These are phyloP conservation scores for Limnodromus scolopaceus DNA, from an alignment of 2,797 vertebrate species.

Conservation along the genomic window DNA sequence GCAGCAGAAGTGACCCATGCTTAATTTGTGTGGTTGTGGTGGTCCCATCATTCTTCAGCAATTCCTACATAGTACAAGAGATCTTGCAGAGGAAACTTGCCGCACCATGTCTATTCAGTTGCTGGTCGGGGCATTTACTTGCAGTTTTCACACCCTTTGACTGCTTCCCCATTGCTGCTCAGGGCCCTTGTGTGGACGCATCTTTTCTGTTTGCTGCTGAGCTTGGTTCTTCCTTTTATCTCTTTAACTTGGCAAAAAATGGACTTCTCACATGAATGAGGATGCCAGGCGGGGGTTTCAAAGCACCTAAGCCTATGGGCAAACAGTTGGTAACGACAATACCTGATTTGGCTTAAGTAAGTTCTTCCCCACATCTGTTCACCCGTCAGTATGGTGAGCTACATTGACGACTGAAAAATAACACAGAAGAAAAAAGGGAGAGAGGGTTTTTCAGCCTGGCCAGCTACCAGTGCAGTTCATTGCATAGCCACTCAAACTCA, in stretches of 20 bases:
- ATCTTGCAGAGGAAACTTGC: neutral
- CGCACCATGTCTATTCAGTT: neutral
- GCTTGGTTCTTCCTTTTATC: neutral
- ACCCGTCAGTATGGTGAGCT: neutral
- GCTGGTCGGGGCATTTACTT: neutral
- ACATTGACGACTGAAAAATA: neutral
- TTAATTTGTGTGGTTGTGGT: neutral
- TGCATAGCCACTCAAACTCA: neutral
- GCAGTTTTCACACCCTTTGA: neutral
- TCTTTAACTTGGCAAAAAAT: neutral
- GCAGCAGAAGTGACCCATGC: neutral
- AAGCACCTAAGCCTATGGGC: neutral
- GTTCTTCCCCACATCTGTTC: neutral
- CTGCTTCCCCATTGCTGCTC: neutral
- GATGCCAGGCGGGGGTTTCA: neutral
- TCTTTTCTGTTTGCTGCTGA: neutral
- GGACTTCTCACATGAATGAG: neutral
- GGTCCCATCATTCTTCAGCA: neutral
- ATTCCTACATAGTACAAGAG: neutral
- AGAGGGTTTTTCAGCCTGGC: neutral
- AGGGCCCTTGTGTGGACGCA: neutral
- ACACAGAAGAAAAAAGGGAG: neutral
- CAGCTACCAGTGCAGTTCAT: neutral
- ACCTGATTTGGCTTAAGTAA: neutral
- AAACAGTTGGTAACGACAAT: neutral